phyloP scores from a whole-genome alignment of 2,797 vertebrate genomes.

The Sternotherus odoratus region DNA sequence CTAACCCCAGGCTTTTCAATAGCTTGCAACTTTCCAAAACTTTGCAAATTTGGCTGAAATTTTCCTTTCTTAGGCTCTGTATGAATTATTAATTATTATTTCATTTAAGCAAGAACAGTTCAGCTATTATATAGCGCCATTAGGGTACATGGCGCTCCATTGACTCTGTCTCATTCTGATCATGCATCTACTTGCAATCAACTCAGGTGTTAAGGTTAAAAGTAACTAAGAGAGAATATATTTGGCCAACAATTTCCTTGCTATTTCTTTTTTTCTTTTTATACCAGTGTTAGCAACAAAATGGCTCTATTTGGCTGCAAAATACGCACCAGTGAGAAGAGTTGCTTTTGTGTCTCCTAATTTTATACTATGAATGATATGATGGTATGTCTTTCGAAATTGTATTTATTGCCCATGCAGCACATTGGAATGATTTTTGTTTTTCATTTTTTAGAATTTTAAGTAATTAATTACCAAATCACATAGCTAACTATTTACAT shows the following conservation, averaged over 20 bases:
- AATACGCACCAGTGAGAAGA: not conserved
- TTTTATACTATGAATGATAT: not conserved
- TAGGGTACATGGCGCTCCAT: not conserved
- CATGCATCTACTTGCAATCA: not conserved
- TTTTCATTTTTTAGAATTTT: not conserved
- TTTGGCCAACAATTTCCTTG: not conserved
- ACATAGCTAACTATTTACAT: not conserved
- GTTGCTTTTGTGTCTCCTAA: not conserved
- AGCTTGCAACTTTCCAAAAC: not conserved
- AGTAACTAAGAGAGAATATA: not conserved
- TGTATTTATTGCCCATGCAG: not conserved
- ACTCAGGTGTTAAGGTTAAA: not conserved
- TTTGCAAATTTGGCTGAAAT: not conserved
- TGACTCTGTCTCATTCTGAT: not conserved
- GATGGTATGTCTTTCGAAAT: not conserved
- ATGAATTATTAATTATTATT: not conserved
- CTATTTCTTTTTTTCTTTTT: not conserved
- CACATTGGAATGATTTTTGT: not conserved
- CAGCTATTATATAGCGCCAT: not conserved
- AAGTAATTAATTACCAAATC: conserved; percentile 18
- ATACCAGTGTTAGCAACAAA: not conserved
- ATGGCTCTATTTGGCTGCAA: not conserved
- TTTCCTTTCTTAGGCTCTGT: not conserved
- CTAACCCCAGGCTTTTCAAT: not conserved
- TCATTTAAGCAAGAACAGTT: not conserved